Conservation (phyloP, 2,888 invertebrate species). For the Caenorhabditis angaria region DNA sequence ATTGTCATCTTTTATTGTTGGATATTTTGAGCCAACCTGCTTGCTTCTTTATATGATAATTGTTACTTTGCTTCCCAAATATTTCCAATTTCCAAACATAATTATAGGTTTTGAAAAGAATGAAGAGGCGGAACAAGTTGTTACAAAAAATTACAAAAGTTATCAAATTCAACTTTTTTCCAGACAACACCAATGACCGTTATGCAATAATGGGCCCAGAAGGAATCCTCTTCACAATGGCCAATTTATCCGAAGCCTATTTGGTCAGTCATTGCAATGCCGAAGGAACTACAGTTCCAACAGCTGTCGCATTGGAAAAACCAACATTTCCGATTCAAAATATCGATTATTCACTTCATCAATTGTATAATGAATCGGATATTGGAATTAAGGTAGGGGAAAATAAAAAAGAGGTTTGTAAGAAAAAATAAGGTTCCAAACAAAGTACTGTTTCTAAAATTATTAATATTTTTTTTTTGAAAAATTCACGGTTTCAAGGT, state of each 20-base stretch:
- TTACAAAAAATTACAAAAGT: too few species aligned
- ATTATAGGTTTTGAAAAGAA: background rate
- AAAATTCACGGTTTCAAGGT: too few species aligned
- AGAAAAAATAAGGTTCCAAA: too few species aligned
- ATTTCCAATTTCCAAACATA: too few species aligned
- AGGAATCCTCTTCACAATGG: constrained; percentile 70
- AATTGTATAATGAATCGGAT: constrained; percentile 62
- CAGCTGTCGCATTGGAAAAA: constrained; percentile 72
- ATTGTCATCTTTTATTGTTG: too few species aligned
- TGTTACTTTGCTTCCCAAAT: too few species aligned
- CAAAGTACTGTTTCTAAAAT: too few species aligned
- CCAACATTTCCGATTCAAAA: constrained; percentile 71
- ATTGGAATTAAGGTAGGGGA: constrained; percentile 32
- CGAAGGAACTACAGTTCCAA: constrained; percentile 60
- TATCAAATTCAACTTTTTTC: too few species aligned
- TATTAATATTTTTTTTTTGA: too few species aligned
- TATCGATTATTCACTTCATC: constrained; percentile 71
- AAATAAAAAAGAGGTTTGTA: too few species aligned
- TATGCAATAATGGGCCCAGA: constrained; percentile 63
- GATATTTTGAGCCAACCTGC: too few species aligned
- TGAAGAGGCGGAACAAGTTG: background rate
- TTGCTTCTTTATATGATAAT: too few species aligned
- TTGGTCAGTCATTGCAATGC: constrained; percentile 41
- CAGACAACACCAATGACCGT: constrained; percentile 49
- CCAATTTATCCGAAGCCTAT: constrained; percentile 57